Percentiles rank a stretch among this genome's conserved stretches.
These are phyloP conservation scores for Leguminivora glycinivorella DNA, from an alignment of 1,140 invertebrate species.

Conservation along the genomic window DNA sequence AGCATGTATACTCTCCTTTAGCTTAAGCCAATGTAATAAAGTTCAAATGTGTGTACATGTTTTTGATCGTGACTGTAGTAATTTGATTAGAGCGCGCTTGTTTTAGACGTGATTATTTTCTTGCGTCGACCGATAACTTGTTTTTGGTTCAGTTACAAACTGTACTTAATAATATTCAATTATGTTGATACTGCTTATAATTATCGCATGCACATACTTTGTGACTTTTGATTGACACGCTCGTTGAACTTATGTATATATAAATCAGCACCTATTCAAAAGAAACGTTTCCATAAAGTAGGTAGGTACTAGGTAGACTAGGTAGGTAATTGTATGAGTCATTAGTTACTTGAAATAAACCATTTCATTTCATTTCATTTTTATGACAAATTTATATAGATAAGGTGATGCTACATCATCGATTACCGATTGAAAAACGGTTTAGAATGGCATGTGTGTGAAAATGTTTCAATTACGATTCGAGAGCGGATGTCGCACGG, in stretches of 20 bases:
- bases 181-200: constrained; percentile 15
- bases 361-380: too few relatives aligned
- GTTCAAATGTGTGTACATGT: neutral
- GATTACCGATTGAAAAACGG: neutral
- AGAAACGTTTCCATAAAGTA: neutral
- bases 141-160: constrained; percentile 15
- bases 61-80: constrained; percentile 29
- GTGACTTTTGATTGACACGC: neutral
- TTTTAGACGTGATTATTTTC: constrained; percentile 61
- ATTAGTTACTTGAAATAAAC: too few relatives aligned
- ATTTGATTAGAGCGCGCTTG: constrained; percentile 63
- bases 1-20: neutral
- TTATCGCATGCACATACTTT: neutral
- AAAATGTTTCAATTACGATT: constrained; percentile 18
- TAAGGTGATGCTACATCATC: too few relatives aligned
- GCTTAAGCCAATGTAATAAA: neutral
- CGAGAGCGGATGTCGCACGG: constrained; percentile 14
- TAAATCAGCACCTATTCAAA: neutral
- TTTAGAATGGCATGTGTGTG: neutral
- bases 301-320: too few relatives aligned
- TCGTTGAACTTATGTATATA: neutral
- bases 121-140: constrained; percentile 33
- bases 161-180: constrained; percentile 24
- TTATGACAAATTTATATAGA: neutral
- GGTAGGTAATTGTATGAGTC: too few relatives aligned